These are phyloP conservation scores for Cuculus canorus DNA, from an alignment of 2,797 vertebrate genomes.

Conservation along the genomic window DNA sequence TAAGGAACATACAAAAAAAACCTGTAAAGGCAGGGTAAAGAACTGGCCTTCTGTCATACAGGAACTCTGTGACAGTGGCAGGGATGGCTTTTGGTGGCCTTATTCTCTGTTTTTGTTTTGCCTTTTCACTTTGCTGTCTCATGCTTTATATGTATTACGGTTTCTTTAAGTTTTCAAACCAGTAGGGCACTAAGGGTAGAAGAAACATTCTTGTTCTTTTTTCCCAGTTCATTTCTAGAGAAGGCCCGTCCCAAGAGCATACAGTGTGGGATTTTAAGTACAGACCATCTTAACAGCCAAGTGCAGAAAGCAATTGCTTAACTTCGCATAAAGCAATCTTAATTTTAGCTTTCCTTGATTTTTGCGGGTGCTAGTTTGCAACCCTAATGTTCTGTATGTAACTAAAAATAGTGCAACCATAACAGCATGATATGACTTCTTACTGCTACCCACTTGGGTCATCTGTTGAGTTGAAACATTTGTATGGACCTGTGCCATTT, in stretches of 20 bases:
- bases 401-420: not conserved
- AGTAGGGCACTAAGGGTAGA: not conserved
- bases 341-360: not conserved
- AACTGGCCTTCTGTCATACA: not conserved
- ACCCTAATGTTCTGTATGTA: not conserved
- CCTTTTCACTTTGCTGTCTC: not conserved
- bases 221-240: not conserved
- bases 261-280: not conserved
- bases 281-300: not conserved
- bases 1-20: not conserved
- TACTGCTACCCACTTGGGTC: not conserved
- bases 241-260: not conserved
- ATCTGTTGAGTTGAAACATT: not conserved
- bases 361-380: not conserved
- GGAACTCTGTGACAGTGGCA: not conserved
- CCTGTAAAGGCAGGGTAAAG: not conserved
- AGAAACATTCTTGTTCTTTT: not conserved
- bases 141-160: not conserved
- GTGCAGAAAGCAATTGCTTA: not conserved
- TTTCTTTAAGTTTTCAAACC: not conserved
- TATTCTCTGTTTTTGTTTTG: not conserved
- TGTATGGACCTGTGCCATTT: conserved; percentile 28
- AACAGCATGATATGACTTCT: not conserved
- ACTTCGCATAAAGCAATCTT: not conserved
- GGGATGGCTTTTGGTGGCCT: not conserved